Conservation (phyloP, 2,113 vertebrate species). For the Myodes glareolus region DNA sequence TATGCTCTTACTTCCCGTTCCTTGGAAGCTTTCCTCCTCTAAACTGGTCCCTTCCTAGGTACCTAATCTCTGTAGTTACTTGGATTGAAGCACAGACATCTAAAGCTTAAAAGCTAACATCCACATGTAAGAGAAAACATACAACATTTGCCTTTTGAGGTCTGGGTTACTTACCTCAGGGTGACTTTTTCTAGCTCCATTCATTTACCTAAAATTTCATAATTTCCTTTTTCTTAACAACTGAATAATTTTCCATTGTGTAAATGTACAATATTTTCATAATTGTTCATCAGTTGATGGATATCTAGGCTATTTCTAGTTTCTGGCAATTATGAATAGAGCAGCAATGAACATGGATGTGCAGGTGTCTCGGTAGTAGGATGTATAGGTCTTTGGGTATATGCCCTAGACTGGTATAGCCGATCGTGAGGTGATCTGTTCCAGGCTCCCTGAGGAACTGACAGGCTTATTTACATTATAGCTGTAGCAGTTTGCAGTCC, state of each 20-base stretch:
- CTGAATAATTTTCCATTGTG: background rate
- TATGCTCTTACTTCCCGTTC: background rate
- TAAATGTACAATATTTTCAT: background rate
- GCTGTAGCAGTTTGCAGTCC: background rate
- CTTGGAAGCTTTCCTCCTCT: background rate
- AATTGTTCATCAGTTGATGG: background rate
- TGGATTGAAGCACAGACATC: background rate
- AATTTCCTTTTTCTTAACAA: background rate
- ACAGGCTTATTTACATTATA: background rate
- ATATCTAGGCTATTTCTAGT: background rate
- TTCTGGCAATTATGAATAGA: background rate
- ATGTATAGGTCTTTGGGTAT: background rate
- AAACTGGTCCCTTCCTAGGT: background rate
- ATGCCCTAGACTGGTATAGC: background rate
- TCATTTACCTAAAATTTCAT: background rate
- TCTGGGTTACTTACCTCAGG: background rate
- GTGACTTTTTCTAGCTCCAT: background rate
- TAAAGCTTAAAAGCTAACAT: background rate
- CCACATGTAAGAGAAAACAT: background rate
- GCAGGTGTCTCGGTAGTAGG: background rate
- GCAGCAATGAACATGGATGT: background rate
- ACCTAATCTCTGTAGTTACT: background rate
- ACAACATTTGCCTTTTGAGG: background rate
- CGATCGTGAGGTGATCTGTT: background rate
- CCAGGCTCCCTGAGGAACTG: background rate